Base-by-base conservation (phyloP, 2,888 invertebrate genomes). In the Leptopilina syphax region DNA sequence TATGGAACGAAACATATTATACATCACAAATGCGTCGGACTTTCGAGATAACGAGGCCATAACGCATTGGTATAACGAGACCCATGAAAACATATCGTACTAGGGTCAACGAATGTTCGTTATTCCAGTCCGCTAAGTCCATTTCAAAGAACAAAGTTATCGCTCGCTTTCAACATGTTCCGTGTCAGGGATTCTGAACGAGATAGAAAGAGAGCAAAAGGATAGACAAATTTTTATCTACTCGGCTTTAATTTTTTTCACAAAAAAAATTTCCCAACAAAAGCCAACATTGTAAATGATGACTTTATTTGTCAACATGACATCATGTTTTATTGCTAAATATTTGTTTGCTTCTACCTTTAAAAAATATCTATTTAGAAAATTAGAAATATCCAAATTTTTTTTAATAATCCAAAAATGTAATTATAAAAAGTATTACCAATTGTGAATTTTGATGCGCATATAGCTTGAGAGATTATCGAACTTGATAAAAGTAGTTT, bases 11-110 rank as follows among this genome's bases (percentile, higher is more conserved):
- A 79, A 82, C 78, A 81, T 79, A 57, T 24, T 80, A 60, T 63
- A 81, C 63, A 78, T 82, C 82, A 77, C 79, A 78, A 82, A 79
- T 79, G 79, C 80, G 76, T 82, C 77, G 79, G 78, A 79, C 82
- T 77, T 81, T 76, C 79, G 85, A 85, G 85, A 89, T 89, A 89
- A 89, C 88, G 87, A 89, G 88, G 85, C 84, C 86, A 86, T 83
- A 86, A 87, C 85, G 78, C 84, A 81, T 83, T 80, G 81, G 79
- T 83, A 83, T 89, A 89, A 89, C 87, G 87, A 88, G 87, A 85
- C 85, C 79, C 81, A 77, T 81, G 83, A 83, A 44, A 86, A 83
- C 68, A 80, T 78, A 76, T 79, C 8, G 63, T 27, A 80, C 73
- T 70, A 79, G 83, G 80, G 81, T 78, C 81, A 80, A 84, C 80